Evolutionary conservation across 1,140 invertebrate species (phyloP), one percentile per base, ranked within the genome.

Genomic region (Drosophila pseudoobscura): DNA sequence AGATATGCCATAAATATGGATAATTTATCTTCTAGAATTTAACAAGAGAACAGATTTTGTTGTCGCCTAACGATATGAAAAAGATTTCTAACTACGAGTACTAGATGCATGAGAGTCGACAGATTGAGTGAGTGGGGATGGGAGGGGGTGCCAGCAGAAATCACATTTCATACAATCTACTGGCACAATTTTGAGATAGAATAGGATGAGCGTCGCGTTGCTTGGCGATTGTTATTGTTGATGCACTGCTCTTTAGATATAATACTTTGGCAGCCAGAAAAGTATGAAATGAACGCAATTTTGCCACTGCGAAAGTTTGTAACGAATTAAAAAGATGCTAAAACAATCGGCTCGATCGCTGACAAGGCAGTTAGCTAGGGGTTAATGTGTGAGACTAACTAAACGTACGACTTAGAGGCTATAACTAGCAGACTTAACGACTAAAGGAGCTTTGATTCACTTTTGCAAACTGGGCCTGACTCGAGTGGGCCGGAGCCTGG

Each of bases 361-460:
- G 74, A 83, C 57, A 84, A 84, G 79, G 79, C 79, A 78, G 70
- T 82, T 83, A 78, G 46, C 72, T 83, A 85, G 60, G 26, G 50
- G 75, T 71, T 84, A 71, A 73, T 73, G 66, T 53, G 57, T 53
- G 54, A 77, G 64, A 65, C 50, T 63, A 69, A 73, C 72, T 84
- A 80, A 77, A 72, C 43, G 47, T 80, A 84, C 63, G 60, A 80
- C 80, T 85, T 80, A 83, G 64, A 61, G 15, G n/a, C 59, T 83
- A 83, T 43, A 85, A 76, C 80, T 84, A 85, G 45, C 68, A 64
- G 45, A 35, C 71, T 87, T 75, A 69, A 58, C 62, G 59, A 82
- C 75, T 87, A 87, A 87, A 87, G 82, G 82, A 85, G 80, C 77
- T 85, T 85, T 85, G 82, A 85, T 87, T 87, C 71, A 78, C 78